Evolutionary conservation across 2,113 vertebrate genomes (phyloP), one percentile per base, ranked within the genome.

Genomic region (Scatophagus argus): DNA sequence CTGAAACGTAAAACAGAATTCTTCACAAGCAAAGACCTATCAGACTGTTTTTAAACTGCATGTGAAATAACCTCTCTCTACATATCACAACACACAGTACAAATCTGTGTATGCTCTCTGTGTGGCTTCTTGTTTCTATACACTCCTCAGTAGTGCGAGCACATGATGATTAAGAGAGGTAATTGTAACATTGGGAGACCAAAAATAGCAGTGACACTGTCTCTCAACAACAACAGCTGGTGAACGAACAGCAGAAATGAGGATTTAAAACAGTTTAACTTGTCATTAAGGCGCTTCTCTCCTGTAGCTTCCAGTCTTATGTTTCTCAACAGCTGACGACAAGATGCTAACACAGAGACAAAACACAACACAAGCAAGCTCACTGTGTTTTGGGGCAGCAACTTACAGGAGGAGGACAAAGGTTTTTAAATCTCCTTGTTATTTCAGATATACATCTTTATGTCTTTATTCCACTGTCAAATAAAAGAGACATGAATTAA

Each of bases 191-290:
- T n/a, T 2, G 3, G 47, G 64, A 69, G 16, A 44, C 23, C 31
- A 55, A 49, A 38, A 79, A 64, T 39, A 71, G 47, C 47, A 46
- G 66, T 11, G 12, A 64, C 56, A 39, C 71, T 19, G 58, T 52
- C 58, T 73, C 34, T 23, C 43, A 47, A 71, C 66, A 56, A 34
- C 55, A 72, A 14, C 49, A 68, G n/a, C 52, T 61, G 69, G 44
- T n/a, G 23, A 27, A n/a, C 36, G 8, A 49, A 59, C 39, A 31
- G 52, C 67, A 70, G 51, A 43, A 17, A 34, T 12, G 21, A 46
- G 52, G 52, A 44, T 58, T 58, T 34, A 23, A 58, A 10, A n/a
- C 43, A 0, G 16, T 60, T 29, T 38, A 11, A 72, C 69, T 60
- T n/a, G 66, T 68, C 47, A 52, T 52, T 39, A 13, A 21, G 32